Evolutionary conservation across 2,797 vertebrate species (phyloP).

Genomic region (Enteromius afrohamiltoni): DNA sequence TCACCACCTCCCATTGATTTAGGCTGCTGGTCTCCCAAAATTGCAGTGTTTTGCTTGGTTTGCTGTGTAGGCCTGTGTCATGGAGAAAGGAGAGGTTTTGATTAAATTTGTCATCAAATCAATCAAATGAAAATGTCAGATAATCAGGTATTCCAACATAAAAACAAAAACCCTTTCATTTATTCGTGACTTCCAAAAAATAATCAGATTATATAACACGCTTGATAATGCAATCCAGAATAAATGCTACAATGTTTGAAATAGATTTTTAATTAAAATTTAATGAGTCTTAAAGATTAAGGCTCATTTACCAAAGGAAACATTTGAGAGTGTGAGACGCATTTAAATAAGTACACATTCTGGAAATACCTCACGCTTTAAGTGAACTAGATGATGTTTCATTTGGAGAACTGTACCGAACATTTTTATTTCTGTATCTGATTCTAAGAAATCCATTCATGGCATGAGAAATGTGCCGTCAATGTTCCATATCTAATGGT

Average conservation of each 20-base stretch:
- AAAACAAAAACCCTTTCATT: not conserved
- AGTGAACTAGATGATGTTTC: not conserved
- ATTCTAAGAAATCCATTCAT: not conserved
- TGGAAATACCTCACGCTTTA: not conserved
- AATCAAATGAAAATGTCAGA: conserved; percentile 8
- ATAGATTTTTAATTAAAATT: conserved; percentile 29
- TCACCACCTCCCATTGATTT: not conserved
- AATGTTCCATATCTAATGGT: not conserved
- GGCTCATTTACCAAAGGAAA: conserved; percentile 15
- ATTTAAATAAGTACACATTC: not conserved
- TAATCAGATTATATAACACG: conserved; percentile 7
- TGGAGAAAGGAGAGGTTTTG: not conserved
- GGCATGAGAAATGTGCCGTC: not conserved
- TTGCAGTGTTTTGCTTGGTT: not conserved
- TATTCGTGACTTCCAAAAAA: not conserved
- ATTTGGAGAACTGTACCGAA: not conserved
- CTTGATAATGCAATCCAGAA: conserved; percentile 5
- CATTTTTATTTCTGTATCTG: not conserved
- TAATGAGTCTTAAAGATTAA: conserved; percentile 25
- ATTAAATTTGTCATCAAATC: conserved; percentile 1
- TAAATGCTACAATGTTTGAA: not conserved
- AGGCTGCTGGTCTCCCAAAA: not conserved
- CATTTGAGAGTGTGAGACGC: not conserved
- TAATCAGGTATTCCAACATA: not conserved
- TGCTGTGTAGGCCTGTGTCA: not conserved